Conservation (phyloP, 2,888 invertebrate species). For the Imbricaverruca yamaguchii region DNA sequence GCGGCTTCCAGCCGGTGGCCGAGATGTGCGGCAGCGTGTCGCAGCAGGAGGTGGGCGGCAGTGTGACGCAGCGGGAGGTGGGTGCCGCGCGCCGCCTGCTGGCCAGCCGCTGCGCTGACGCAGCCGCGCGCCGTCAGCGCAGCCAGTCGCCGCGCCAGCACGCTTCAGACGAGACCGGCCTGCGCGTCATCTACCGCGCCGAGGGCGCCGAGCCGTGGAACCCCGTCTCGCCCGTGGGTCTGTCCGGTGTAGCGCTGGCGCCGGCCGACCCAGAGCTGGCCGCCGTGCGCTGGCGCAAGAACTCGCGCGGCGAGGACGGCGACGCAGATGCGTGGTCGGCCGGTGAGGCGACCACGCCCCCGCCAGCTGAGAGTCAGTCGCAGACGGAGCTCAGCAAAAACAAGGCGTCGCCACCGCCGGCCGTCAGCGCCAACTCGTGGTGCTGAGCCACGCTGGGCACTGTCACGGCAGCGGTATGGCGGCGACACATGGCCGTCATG, state of each 20-base stretch:
- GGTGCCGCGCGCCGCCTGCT: background rate
- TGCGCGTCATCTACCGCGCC: conserved; percentile 3
- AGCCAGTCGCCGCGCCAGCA: background rate
- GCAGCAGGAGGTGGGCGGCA: background rate
- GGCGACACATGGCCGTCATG: too few species aligned
- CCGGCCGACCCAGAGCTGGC: conserved; percentile 11
- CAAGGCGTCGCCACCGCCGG: background rate
- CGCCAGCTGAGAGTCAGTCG: conserved; percentile 1
- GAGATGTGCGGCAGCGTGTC: background rate
- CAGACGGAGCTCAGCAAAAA: background rate
- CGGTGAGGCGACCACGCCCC: background rate
- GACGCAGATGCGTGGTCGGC: background rate
- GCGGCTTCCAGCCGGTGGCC: background rate
- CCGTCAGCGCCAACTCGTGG: conserved; percentile 5
- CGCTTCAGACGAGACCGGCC: background rate
- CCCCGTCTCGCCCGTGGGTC: background rate
- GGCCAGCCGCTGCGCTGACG: background rate
- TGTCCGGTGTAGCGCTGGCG: conserved; percentile 1
- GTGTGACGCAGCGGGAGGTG: background rate
- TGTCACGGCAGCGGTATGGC: too few species aligned
- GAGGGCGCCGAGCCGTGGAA: background rate
- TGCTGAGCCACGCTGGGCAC: background rate
- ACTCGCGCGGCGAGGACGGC: conserved; percentile 18
- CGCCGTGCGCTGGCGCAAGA: conserved; percentile 1
- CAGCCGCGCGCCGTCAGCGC: background rate